Base-by-base conservation (phyloP, 2,113 vertebrate species). In the Delphinus delphis region DNA sequence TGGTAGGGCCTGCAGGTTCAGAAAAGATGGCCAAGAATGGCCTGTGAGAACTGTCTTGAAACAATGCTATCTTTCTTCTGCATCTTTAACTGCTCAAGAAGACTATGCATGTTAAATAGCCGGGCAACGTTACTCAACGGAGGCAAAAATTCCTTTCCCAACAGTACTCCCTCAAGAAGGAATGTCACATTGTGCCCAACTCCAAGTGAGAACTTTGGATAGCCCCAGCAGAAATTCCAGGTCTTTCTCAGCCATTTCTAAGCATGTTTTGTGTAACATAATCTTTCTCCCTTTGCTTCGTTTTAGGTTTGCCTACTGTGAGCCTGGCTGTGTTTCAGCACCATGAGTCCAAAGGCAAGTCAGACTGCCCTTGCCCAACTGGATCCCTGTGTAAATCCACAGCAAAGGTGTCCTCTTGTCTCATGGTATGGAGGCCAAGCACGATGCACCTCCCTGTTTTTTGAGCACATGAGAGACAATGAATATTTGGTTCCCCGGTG, bases 31-130 rank as follows among this genome's bases (percentile, higher is more conserved):
- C 94, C 94, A 93, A 94, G 85, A 67, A 28, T 8, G 1, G 83
- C 95, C 55, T 95, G 88, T 86, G 71, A 88, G 90, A 92, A 97
- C 20, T 36, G 67, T 97, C 92, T 96, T 83, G 38, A 80, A 97
- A 98, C 97, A 98, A 97, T 90, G 86, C 60, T 88, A 85, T 96
- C 96, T 97, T 97, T 97, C 96, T 97, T 98, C 92, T 94, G 53
- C 47, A 88, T 88, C 91, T 93, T 95, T 76, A 87, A 95, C 44
- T 58, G 47, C 53, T 90, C 83, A 23, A 86, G 71, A 79, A 83
- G 58, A 90, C 17, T 80, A 68, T 82, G 95, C 92, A 93, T 87
- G 82, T 63, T 91, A 80, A 96, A 90, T 41, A 88, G 93, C 92
- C 90, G 81, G n/a, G 95, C 70, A 88, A 96, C 93, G 83, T 92